phyloP scores from a whole-genome alignment of 2,888 invertebrate genomes.

The Teleiodes luculella region DNA sequence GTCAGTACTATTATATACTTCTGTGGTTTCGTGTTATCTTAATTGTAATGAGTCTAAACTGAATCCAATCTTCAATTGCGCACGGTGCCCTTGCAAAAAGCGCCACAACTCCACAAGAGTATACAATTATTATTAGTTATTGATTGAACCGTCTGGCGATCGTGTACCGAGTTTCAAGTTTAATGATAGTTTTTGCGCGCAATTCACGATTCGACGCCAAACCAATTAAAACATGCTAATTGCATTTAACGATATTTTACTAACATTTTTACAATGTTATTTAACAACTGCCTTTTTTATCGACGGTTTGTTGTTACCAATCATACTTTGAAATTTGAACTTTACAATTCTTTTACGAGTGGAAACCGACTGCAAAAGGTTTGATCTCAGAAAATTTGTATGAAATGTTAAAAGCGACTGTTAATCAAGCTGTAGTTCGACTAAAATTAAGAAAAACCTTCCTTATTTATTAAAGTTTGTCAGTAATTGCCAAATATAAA shows the following conservation, averaged over 20 bases:
- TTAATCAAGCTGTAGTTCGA: no score
- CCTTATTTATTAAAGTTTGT: no score
- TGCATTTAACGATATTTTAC: conserved; percentile 5
- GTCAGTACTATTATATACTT: no score
- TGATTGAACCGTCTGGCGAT: background rate
- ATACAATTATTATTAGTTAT: no score
- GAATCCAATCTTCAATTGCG: background rate
- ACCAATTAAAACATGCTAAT: conserved; percentile 3
- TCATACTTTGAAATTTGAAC: background rate
- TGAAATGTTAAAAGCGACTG: no score
- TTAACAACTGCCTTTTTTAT: background rate
- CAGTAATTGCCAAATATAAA: no score
- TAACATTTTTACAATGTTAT: background rate
- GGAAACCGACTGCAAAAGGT: no score
- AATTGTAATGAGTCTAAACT: background rate
- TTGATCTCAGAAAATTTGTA: no score
- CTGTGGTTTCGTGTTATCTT: no score
- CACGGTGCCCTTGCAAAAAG: background rate
- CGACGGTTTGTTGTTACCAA: background rate
- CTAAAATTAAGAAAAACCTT: no score
- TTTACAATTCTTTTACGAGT: background rate
- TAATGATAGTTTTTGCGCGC: conserved; percentile 6
- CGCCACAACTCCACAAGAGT: background rate
- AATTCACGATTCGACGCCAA: conserved; percentile 11
- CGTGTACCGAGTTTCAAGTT: background rate